Conservation (phyloP, 2,888 invertebrate species). For the Plemyria rubiginata region DNA sequence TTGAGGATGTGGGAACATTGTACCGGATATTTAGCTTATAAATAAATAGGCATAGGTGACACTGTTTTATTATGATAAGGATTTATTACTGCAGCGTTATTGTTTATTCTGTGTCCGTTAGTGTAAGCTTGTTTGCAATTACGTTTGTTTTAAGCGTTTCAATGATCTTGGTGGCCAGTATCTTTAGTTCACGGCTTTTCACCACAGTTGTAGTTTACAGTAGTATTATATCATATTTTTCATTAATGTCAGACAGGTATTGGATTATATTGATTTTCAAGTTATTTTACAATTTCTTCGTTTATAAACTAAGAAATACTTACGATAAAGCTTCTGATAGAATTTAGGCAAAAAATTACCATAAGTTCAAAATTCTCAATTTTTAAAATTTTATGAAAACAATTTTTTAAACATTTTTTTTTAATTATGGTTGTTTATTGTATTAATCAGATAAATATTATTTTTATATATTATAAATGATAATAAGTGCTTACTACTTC, state of each 20-base stretch:
- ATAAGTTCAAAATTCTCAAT: no score
- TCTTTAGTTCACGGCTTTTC: background rate
- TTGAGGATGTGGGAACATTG: constrained; percentile 52
- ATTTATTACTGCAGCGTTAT: constrained; percentile 42
- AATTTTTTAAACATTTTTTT: no score
- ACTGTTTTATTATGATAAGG: constrained; percentile 53
- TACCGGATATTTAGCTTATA: constrained; percentile 69
- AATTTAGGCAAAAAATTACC: no score
- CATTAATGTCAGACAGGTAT: no score
- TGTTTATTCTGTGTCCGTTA: constrained; percentile 23
- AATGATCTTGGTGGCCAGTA: constrained; percentile 8
- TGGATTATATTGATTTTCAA: no score
- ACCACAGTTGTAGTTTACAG: no score
- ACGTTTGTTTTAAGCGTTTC: constrained; percentile 9
- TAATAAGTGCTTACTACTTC: constrained; percentile 73
- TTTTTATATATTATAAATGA: background rate
- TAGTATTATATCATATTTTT: no score
- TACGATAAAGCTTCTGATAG: background rate
- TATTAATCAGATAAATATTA: background rate
- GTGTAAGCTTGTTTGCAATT: constrained; percentile 8
- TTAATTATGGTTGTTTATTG: no score
- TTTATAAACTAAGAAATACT: background rate
- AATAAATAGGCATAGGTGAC: constrained; percentile 57
- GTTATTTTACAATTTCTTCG: no score
- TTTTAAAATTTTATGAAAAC: no score